Evolutionary conservation across 2,113 vertebrate genomes (phyloP), one percentile per base, ranked within the genome.

Genomic region (Callithrix jacchus): DNA sequence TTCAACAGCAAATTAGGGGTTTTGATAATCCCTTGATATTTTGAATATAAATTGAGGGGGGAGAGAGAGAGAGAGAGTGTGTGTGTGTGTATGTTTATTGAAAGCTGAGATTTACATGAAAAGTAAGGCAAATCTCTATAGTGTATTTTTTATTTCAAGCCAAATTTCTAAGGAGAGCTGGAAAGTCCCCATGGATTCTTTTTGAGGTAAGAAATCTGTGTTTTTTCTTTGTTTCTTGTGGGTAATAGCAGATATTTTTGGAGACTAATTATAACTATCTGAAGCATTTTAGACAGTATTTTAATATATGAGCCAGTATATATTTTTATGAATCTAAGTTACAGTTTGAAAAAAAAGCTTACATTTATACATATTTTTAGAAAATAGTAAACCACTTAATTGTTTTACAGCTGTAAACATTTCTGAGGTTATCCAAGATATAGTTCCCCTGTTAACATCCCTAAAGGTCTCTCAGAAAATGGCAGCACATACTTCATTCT

Each of bases 1-100:
- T 97, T 98, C 97, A 98, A n/a, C 92, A 94, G 87, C 90, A 98
- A 98, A 98, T 98, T 95, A 98, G 98, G 91, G 96, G 93, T 97
- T 98, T 91, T 71, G 71, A 89, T 97, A 98, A 97, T 98, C 96
- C 92, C 88, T 97, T 91, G 89, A 95, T 97, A 96, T 96, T 98
- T 96, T 97, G 96, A 98, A 96, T 97, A 97, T 73, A 95, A 98
- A 95, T 85, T 30, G 81, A 89, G 64, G 71, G 74, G 56, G 5
- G 45, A 8, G 45, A 45, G 45, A 45, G 45, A 45, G 45, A 45
- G 45, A 8, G 45, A 77, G 64, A n/a, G 74, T 81, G 25, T 8
- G 54, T 64, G 52, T 85, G 10, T 79, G 45, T 21, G 73, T 30
- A 11, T 92, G 73, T 97, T 97, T 97, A 96, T 87, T 95, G 96